Conservation (phyloP, 2,888 invertebrate species). For the Itoplectis maculator region DNA sequence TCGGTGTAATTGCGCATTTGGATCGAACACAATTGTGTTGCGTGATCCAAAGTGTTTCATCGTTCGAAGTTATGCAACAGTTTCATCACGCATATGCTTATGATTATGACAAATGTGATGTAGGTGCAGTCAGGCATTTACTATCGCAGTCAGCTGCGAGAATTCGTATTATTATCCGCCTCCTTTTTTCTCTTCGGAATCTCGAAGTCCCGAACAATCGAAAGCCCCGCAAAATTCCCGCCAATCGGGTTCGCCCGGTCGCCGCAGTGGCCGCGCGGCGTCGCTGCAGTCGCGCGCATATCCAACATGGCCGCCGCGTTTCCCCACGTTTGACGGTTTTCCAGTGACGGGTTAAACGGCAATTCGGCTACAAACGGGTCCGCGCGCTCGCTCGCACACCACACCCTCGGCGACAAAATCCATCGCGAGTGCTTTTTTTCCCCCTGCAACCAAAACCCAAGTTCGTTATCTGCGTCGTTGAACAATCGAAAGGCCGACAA, state of each 20-base stretch:
- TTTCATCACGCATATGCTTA: no score
- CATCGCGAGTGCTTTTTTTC: conserved; percentile 39
- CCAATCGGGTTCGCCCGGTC: conserved; percentile 1
- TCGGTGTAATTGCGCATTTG: no score
- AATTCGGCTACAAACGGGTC: conserved; percentile 77
- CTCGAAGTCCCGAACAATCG: background rate
- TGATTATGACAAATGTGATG: no score
- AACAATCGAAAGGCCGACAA: background rate
- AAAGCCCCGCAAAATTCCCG: background rate
- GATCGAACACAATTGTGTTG: no score
- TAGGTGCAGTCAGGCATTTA: no score
- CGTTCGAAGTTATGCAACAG: no score
- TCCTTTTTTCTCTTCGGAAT: no score
- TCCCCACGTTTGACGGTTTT: conserved; percentile 80
- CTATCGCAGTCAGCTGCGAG: no score
- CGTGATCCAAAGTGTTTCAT: no score
- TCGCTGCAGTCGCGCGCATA: conserved; percentile 68
- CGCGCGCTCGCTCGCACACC: conserved; percentile 59
- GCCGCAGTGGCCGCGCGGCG: conserved; percentile 50
- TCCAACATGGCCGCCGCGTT: conserved; percentile 80
- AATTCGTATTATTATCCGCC: no score
- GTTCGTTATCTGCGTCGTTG: no score
- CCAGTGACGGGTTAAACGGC: conserved; percentile 68
- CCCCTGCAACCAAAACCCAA: no score
- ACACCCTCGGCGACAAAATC: conserved; percentile 64